A percentile compares a stretch with the other conserved stretches of the same genome.
These are phyloP conservation scores for Volucella inanis DNA, from an alignment of 2,888 invertebrate genomes.

Conservation along the genomic window DNA sequence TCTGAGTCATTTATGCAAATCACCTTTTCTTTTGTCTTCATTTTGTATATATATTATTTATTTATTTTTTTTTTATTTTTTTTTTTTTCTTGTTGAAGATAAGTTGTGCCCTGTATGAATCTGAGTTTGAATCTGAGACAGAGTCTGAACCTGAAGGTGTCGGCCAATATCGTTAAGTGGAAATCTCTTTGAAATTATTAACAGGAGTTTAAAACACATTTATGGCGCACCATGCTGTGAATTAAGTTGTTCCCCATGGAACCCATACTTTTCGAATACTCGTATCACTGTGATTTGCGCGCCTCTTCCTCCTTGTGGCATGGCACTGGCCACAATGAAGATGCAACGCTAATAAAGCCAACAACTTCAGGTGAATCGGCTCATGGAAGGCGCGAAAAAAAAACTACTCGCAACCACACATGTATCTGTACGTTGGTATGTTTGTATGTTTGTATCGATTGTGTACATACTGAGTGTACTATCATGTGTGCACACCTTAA, in stretches of 20 bases:
- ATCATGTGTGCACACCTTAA: constrained; percentile 48
- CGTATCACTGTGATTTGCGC: constrained; percentile 38
- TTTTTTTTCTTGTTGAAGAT: neutral
- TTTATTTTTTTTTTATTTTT: neutral
- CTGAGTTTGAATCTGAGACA: neutral
- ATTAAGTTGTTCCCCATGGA: constrained; percentile 80
- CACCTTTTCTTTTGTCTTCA: constrained; percentile 4
- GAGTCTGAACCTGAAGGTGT: constrained; percentile 54
- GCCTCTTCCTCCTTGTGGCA: constrained; percentile 15
- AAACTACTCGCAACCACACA: constrained; percentile 12
- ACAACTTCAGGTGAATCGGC: constrained; percentile 48
- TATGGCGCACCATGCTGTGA: constrained; percentile 82
- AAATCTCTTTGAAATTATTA: constrained; percentile 80
- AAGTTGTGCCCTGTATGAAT: constrained; percentile 20
- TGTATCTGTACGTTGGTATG: neutral
- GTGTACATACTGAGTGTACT: constrained; percentile 6
- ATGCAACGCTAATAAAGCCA: constrained; percentile 60
- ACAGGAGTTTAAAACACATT: constrained; percentile 83
- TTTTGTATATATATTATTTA: neutral
- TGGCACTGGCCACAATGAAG: constrained; percentile 49
- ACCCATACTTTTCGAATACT: constrained; percentile 50
- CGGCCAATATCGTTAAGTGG: constrained; percentile 71
- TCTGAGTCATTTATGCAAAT: constrained; percentile 59
- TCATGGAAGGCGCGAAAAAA: constrained; percentile 48
- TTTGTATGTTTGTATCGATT: no score